These are phyloP conservation scores for Phataginus tetradactyla DNA, from an alignment of 2,797 vertebrate species.

Conservation along the genomic window DNA sequence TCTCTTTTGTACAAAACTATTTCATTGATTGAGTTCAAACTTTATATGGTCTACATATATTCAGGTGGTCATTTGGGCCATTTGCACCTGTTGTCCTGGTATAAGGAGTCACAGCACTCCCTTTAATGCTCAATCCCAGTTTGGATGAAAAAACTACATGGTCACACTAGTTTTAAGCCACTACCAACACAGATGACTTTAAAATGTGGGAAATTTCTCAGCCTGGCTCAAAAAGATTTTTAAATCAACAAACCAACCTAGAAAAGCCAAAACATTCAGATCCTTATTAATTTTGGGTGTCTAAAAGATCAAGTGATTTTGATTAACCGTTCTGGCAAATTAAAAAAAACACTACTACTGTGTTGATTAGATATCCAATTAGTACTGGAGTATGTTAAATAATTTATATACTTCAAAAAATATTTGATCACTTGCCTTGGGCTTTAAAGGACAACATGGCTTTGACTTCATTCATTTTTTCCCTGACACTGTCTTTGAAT, in stretches of 20 bases:
- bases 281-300: background rate
- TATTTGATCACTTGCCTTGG: background rate
- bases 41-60: background rate
- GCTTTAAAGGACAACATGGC: background rate
- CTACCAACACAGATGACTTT: background rate
- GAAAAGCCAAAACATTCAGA: conserved; percentile 5
- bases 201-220: conserved; percentile 27
- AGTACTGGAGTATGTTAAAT: background rate
- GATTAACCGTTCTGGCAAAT: background rate
- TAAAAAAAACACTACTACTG: background rate
- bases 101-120: background rate
- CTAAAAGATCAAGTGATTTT: background rate
- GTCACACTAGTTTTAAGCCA: conserved; percentile 21
- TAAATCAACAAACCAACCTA: background rate
- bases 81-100: background rate
- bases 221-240: background rate
- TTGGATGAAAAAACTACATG: background rate
- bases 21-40: background rate
- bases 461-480: background rate
- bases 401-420: background rate
- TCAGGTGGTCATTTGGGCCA: background rate
- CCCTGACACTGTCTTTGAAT: background rate
- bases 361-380: background rate
- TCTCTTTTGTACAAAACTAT: conserved; percentile 23
- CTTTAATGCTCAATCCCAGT: background rate